These are phyloP conservation scores for Tortricodes alternella DNA, from an alignment of 2,888 invertebrate genomes.

Conservation along the genomic window DNA sequence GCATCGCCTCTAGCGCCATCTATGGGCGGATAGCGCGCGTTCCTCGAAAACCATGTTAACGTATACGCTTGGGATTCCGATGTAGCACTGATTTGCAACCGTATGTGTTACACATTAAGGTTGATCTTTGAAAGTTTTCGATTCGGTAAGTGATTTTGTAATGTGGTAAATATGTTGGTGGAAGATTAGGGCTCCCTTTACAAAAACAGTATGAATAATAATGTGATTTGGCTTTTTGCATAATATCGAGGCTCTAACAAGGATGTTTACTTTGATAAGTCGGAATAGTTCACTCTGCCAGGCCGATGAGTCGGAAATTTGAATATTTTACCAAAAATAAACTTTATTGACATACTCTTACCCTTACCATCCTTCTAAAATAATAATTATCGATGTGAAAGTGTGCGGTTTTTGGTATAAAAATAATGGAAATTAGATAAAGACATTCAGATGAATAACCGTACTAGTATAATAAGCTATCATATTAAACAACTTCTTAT, in stretches of 20 bases:
- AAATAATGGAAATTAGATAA: too few relatives aligned
- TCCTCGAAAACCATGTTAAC: constrained; percentile 47
- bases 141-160: constrained; percentile 38
- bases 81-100: neutral
- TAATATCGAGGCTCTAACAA: constrained; percentile 71
- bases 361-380: neutral
- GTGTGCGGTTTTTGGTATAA: too few relatives aligned
- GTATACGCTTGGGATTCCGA: neutral
- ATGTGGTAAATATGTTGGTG: constrained; percentile 51
- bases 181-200: constrained; percentile 77
- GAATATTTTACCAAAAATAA: constrained; percentile 18
- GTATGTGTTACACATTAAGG: constrained; percentile 35
- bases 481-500: neutral
- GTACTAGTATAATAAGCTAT: too few relatives aligned
- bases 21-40: constrained; percentile 56
- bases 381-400: neutral
- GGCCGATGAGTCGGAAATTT: constrained; percentile 28
- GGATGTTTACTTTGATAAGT: constrained; percentile 74
- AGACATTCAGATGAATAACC: too few relatives aligned
- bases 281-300: constrained; percentile 54
- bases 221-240: constrained; percentile 65
- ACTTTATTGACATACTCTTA: neutral
- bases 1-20: constrained; percentile 78
- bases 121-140: constrained; percentile 37
- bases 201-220: constrained; percentile 82